Percentiles rank a stretch among this genome's conserved stretches.
Evolutionary conservation across 2,797 vertebrate genomes (phyloP).

Genomic region (Tokudaia tokunoshimensis): DNA sequence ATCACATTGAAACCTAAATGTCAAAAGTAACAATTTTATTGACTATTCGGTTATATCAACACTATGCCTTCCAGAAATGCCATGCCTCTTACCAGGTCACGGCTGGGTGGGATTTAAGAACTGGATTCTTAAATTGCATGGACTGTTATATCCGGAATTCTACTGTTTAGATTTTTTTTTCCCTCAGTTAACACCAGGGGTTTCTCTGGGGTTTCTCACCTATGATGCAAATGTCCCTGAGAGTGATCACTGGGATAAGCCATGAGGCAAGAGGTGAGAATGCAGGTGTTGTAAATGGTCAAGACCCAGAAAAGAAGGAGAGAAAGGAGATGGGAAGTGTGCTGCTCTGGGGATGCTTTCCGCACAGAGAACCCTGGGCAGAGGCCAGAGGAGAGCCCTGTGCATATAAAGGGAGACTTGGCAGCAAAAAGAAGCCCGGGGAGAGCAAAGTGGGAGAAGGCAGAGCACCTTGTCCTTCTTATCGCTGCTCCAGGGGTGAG

Average conservation of each 20-base stretch:
- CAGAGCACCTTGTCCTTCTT: neutral
- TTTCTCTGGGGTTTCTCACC: neutral
- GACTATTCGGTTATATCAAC: neutral
- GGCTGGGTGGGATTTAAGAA: neutral
- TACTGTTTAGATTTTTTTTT: neutral
- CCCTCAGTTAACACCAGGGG: neutral
- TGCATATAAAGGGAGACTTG: neutral
- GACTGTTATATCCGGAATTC: neutral
- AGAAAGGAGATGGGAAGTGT: neutral
- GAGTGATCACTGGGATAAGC: neutral
- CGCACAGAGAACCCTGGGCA: neutral
- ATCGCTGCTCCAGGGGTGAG: neutral
- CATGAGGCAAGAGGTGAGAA: neutral
- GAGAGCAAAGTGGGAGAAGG: neutral
- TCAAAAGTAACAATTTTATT: neutral
- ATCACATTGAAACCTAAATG: neutral
- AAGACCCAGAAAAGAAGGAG: neutral
- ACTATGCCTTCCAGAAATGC: neutral
- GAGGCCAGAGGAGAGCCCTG: neutral
- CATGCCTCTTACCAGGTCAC: rapidly evolving
- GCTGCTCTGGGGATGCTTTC: neutral
- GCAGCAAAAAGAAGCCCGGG: neutral
- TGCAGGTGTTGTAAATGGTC: neutral
- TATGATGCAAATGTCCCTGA: neutral
- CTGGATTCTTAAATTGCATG: neutral